Evolutionary conservation across 2,113 vertebrate genomes (phyloP), one percentile per base, ranked within the genome.

Genomic region (Furnarius figulus): DNA sequence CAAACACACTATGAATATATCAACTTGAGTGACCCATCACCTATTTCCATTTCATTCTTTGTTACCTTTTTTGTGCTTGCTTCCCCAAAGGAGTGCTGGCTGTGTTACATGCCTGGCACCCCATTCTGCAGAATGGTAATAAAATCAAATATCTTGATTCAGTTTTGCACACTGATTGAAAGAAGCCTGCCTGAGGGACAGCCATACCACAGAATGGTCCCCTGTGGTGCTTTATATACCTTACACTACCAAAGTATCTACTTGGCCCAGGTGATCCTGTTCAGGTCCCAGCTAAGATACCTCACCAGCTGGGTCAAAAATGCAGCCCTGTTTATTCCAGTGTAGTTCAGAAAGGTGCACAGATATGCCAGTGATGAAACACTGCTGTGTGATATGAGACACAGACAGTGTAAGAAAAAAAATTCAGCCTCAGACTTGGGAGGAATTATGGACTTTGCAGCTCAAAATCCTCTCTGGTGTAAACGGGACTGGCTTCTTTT

Each of bases 1-100:
- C 8, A n/a, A 4, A 25, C 4, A 13, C 11, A 7, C 0, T 50
- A 50, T 25, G 19, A 50, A 50, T 49, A 11, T 9, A 1, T 5
- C 17, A n/a, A 10, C 1, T 2, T 70, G 55, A 70, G 21, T 23
- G 40, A 42, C 9, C n/a, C 68, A 53, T 10, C 46, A 47, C 24
- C 9, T 2, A 0, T 31, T 68, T 76, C 47, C 77, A 14, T 11
- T 28, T 16, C 35, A 8, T 31, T 76, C 14, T 55, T 62, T 49
- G 11, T 35, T 10, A 31, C 5, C 4, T 42, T 42, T 42, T 83
- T 55, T 35, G n/a, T 76, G 11, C 17, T 70, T 62, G 25, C 55
- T 35, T 4, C 21, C 40, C 25, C 14, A 49, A 83, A 42, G 18
- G 63, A 17, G 31, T n/a, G 6, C 31, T 25, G 31, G 15, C 31